These are phyloP conservation scores for Stictonetta naevosa DNA, from an alignment of 2,113 vertebrate species.

Conservation along the genomic window DNA sequence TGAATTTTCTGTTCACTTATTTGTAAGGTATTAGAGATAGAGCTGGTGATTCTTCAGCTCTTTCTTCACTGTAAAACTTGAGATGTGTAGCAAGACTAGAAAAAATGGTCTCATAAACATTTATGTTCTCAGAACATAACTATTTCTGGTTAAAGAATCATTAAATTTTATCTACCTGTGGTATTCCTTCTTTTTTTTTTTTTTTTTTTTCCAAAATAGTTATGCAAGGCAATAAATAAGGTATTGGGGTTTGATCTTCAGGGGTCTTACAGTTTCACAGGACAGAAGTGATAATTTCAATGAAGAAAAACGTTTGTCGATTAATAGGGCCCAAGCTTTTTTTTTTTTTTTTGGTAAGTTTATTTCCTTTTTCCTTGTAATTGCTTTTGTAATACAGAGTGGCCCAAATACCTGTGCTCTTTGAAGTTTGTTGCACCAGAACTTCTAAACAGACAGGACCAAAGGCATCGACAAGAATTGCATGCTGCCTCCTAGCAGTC, in stretches of 20 bases:
- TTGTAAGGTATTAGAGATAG: neutral
- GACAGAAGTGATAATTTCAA: too few species aligned
- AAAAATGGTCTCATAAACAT: neutral
- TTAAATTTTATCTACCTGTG: accelerated
- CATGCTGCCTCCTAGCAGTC: accelerated
- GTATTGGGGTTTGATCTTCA: neutral
- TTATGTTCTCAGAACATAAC: neutral
- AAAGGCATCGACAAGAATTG: neutral
- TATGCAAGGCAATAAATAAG: accelerated
- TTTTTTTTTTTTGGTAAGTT: neutral
- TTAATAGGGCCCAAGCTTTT: too few species aligned
- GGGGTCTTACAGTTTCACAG: accelerated
- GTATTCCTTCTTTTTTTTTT: accelerated
- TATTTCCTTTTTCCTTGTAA: neutral
- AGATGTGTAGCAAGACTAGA: too few species aligned
- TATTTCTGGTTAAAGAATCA: neutral
- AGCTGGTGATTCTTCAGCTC: neutral
- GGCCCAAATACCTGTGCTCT: accelerated
- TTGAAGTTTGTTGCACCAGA: neutral
- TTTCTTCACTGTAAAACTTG: neutral
- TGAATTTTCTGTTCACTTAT: neutral
- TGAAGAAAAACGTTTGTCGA: neutral
- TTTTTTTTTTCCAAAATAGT: accelerated
- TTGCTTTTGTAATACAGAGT: neutral
- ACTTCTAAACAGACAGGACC: accelerated